Evolutionary conservation across 2,888 invertebrate genomes (phyloP).

Genomic region (Cancer borealis): DNA sequence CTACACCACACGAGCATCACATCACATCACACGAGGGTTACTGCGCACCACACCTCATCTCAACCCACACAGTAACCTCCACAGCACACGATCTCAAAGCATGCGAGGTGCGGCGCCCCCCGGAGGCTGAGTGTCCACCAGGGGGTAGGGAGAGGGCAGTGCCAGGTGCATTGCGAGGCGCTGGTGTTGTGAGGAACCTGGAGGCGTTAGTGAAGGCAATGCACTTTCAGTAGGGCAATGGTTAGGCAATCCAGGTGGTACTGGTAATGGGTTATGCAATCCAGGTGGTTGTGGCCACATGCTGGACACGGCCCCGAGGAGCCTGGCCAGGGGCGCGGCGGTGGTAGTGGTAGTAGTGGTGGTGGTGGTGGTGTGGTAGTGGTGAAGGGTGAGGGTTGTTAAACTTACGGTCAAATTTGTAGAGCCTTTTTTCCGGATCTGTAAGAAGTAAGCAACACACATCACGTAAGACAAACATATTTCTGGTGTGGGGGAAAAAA

Average conservation of each 20-base stretch:
- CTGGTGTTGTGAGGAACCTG: conserved; percentile 47
- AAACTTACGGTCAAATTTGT: conserved; percentile 76
- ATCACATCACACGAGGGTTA: background rate
- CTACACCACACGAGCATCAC: background rate
- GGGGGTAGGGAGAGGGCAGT: conserved; percentile 35
- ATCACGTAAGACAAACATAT: conserved; percentile 74
- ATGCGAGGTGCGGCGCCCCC: conserved; percentile 49
- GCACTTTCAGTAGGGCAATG: background rate
- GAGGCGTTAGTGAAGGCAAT: conserved; percentile 53
- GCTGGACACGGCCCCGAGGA: conserved; percentile 32
- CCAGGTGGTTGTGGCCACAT: conserved; percentile 38
- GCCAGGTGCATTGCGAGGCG: conserved; percentile 21
- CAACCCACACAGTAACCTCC: background rate
- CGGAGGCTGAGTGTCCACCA: background rate
- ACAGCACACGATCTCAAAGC: background rate
- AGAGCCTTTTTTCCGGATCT: conserved; percentile 77
- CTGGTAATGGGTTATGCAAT: conserved; percentile 26
- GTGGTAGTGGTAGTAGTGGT: conserved; percentile 54
- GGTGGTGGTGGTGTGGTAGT: conserved; percentile 56
- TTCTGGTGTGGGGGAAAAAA: conserved; percentile 50
- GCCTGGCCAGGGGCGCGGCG: conserved; percentile 40
- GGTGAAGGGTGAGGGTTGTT: conserved; percentile 63
- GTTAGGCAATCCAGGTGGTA: conserved; percentile 9
- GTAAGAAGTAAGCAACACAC: conserved; percentile 74
- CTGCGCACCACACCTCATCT: background rate